Base-by-base conservation (phyloP, 2,113 vertebrate species). In the Odontesthes bonariensis region DNA sequence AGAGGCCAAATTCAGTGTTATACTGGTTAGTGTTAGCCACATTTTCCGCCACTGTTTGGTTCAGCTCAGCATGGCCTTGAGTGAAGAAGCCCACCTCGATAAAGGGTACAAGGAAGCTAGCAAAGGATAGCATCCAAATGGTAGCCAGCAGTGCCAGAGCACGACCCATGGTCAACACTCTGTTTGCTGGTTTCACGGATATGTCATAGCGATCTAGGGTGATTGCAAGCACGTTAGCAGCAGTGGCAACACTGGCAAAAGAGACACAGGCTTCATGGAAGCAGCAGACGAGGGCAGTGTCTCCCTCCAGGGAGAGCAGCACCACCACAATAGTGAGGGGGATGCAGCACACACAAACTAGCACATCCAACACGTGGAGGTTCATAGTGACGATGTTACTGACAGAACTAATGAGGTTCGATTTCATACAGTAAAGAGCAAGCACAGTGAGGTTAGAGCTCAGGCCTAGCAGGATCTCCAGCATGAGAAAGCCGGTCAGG, bases 381-480 rank as follows among this genome's bases (percentile, higher is more conserved):
- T 99, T 99, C 95, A 99, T 98, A 60, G 98, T 99, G 91, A 99
- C 97, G 46, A 98, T 97, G 93, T 99, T 99, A 94, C 97, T 98
- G 94, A 99, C 98, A 46, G 98, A 99, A 86, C 96, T 98, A 92
- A 99, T 97, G 92, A 99, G 95, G 94, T 99, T 99, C 81, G 97
- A 99, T 96, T 99, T 99, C 96, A 97, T 98, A 93, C 97, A 98
- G 94, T 99, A 99, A 91, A 99, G 98, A 92, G 97, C 96, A 87
- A 99, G 87, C 77, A 99, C 98, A 4, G 97, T 99, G 90, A 99
- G 96, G 92, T 99, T 99, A 84, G 98, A 99, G 94, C 97, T 97
- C 78, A 99, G 94, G 88, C 98, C 98, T 91, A 99, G 89, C 73
- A 98, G 95, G 83, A 99, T 97, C 94, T 99, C 98, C 93, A 99